Conservation (phyloP, 2,797 vertebrate species). For the Microctenopoma steveboyesi region DNA sequence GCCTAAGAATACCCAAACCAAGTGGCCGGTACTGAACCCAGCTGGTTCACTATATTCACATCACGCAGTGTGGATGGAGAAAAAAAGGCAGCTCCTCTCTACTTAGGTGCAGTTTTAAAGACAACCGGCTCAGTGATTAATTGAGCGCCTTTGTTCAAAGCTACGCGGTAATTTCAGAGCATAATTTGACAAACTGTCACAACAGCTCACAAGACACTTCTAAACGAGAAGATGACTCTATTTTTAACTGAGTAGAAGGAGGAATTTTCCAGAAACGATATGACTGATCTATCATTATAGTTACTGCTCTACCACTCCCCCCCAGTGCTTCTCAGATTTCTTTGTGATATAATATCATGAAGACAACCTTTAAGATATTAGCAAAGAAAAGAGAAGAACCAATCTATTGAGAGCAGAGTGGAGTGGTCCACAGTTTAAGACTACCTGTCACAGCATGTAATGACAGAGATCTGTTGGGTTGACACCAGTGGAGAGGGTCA, state of each 20-base stretch:
- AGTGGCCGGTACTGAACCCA: no score
- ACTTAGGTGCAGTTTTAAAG: slow-evolving; percentile 4
- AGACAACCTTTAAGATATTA: not conserved
- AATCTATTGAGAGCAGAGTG: not conserved
- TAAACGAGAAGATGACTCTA: slow-evolving; percentile 44
- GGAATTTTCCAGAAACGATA: slow-evolving; percentile 34
- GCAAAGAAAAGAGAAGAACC: not conserved
- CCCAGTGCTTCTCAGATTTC: not conserved
- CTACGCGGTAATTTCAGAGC: slow-evolving; percentile 42
- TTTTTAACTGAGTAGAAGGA: slow-evolving; percentile 38
- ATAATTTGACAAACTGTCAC: slow-evolving; percentile 53
- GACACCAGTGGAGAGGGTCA: slow-evolving; percentile 33
- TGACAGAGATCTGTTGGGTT: slow-evolving; percentile 56
- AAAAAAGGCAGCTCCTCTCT: not conserved
- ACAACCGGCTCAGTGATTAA: slow-evolving; percentile 38
- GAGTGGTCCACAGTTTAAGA: no score
- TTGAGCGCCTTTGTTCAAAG: slow-evolving; percentile 34
- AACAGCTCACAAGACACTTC: slow-evolving; percentile 44
- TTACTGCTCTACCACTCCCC: slow-evolving; percentile 3
- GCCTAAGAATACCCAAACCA: no score
- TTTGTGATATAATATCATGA: slow-evolving; percentile 8
- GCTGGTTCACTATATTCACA: not conserved
- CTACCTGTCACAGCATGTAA: slow-evolving; percentile 67
- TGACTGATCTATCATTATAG: slow-evolving; percentile 16
- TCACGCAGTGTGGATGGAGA: not conserved